Evolutionary conservation across 2,797 vertebrate species (phyloP).

Genomic region (Mionectes olivaceus): DNA sequence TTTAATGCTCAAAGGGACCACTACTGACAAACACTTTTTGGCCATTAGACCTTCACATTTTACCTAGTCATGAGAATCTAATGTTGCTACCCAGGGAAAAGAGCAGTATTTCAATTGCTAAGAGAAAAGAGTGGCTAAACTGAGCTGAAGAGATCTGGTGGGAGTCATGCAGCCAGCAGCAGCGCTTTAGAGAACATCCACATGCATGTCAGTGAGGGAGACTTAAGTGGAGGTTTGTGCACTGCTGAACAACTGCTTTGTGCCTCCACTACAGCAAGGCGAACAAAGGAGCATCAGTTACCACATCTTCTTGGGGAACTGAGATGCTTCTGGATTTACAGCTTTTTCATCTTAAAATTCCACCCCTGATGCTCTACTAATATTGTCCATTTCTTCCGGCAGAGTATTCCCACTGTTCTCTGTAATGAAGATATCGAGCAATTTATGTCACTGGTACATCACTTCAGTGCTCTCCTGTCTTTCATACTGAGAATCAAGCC

Average conservation of each 20-base stretch:
- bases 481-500: background rate
- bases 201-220: accelerated
- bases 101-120: background rate
- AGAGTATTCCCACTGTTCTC: background rate
- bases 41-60: constrained; percentile 14
- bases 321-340: background rate
- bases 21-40: background rate
- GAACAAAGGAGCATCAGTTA: background rate
- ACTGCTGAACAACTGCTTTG: background rate
- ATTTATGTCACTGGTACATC: background rate
- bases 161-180: background rate
- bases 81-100: background rate
- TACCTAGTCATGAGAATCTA: background rate
- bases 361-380: background rate
- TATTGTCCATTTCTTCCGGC: accelerated
- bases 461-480: background rate
- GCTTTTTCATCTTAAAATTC: background rate
- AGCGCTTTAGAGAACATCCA: background rate
- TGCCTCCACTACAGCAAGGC: background rate
- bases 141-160: background rate
- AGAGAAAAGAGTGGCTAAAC: background rate
- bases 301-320: background rate
- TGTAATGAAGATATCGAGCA: background rate
- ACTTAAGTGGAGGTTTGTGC: background rate
- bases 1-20: background rate